These are phyloP conservation scores for Zosterops pallidus DNA, from an alignment of 2,113 vertebrate genomes.

Conservation along the genomic window DNA sequence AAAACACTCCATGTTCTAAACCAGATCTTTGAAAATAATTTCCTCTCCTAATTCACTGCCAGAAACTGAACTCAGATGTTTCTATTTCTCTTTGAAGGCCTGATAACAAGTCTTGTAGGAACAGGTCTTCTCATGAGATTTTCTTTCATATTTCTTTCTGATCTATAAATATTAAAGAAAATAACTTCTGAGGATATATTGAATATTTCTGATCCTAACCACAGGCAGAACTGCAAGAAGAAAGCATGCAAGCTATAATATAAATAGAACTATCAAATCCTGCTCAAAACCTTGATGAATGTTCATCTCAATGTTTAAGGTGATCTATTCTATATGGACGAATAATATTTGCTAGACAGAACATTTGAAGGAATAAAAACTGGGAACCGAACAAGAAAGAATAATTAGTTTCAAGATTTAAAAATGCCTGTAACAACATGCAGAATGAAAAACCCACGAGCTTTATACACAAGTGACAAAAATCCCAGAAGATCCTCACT, in stretches of 20 bases:
- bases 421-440: background rate
- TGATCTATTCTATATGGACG: background rate
- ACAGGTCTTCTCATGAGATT: background rate
- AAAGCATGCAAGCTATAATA: background rate
- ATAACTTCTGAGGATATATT: background rate
- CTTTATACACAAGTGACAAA: background rate
- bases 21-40: background rate
- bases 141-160: background rate
- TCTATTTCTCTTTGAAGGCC: background rate
- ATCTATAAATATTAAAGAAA: background rate
- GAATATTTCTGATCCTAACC: background rate
- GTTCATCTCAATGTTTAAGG: background rate
- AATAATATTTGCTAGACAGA: background rate
- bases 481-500: background rate
- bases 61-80: background rate
- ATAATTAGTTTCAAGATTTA: background rate
- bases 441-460: background rate
- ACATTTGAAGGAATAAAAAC: background rate
- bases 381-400: background rate
- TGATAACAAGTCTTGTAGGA: background rate
- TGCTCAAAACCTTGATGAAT: background rate
- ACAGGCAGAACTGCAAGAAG: background rate
- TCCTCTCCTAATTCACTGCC: background rate
- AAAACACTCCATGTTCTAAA: background rate
- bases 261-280: background rate